Evolutionary conservation across 2,797 vertebrate species (phyloP).

Genomic region (Kryptolebias ocellatus): DNA sequence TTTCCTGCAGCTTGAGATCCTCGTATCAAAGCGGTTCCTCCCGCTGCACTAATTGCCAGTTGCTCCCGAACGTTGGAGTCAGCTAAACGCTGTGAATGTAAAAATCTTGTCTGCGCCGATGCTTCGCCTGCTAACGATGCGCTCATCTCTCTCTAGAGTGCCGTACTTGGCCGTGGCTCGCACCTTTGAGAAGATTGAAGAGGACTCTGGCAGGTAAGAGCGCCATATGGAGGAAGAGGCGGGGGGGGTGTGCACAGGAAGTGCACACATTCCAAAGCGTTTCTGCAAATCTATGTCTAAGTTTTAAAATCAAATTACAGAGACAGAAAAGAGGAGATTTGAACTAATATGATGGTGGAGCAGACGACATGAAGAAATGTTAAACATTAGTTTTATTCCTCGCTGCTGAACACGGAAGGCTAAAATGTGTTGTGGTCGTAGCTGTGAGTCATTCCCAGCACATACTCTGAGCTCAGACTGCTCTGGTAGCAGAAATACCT

Average conservation of each 20-base stretch:
- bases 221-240: slow-evolving; percentile 36
- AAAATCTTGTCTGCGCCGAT: slow-evolving; percentile 28
- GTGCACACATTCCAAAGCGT: slow-evolving; percentile 1
- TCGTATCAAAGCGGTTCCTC: slow-evolving; percentile 39
- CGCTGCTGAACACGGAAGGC: no score
- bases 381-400: slow-evolving; percentile 6
- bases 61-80: slow-evolving; percentile 44
- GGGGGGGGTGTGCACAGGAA: slow-evolving; percentile 21
- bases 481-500: no score
- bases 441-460: no score
- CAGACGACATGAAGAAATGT: slow-evolving; percentile 14
- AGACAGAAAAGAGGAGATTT: slow-evolving; percentile 22
- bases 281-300: slow-evolving; percentile 16
- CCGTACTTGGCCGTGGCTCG: slow-evolving; percentile 92
- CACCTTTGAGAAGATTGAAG: slow-evolving; percentile 92
- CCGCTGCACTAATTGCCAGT: slow-evolving; percentile 51
- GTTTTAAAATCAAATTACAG: slow-evolving; percentile 40
- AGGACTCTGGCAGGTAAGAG: slow-evolving; percentile 89
- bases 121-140: slow-evolving; percentile 53
- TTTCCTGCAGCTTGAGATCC: slow-evolving; percentile 28
- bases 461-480: no score
- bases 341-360: slow-evolving; percentile 24
- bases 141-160: slow-evolving; percentile 78
- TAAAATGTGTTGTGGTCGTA: no score
- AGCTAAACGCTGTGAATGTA: slow-evolving; percentile 23